Percentiles rank a stretch among this genome's conserved stretches.
Evolutionary conservation across 23 tunicate species (phyloP).

Genomic region (Phallusia fumigata): DNA sequence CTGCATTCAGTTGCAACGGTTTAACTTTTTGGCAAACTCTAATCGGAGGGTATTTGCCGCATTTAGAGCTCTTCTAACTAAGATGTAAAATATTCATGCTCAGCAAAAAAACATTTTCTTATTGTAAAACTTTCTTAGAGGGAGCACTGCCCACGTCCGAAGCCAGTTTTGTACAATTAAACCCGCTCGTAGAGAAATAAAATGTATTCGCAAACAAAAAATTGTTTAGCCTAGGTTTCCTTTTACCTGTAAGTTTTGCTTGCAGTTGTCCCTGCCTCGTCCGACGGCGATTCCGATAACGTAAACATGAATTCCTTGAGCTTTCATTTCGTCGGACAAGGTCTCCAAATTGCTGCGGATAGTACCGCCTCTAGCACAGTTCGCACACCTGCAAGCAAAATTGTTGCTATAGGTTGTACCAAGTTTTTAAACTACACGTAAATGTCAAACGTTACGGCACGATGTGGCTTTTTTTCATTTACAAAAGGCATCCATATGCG

Average conservation of each 20-base stretch:
- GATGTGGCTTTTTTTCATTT: no score
- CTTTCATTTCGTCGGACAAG: not conserved
- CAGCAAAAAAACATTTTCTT: no score
- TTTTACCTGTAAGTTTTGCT: conserved; percentile 31
- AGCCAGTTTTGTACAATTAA: no score
- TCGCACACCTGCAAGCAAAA: conserved; percentile 46
- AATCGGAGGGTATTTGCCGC: not conserved
- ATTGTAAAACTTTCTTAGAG: no score
- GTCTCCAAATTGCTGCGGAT: not conserved
- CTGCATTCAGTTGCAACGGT: conserved; percentile 5
- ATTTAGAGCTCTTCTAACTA: no score
- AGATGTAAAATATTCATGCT: no score
- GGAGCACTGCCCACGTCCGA: no score
- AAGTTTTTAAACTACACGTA: no score
- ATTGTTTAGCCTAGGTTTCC: not conserved
- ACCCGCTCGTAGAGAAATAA: no score
- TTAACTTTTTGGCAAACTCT: not conserved
- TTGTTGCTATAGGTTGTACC: no score
- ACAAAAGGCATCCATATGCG: no score
- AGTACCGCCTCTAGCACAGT: conserved; percentile 28
- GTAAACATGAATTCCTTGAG: conserved; percentile 28
- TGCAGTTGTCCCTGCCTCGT: conserved; percentile 24
- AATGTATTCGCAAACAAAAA: not conserved
- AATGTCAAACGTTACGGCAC: no score
- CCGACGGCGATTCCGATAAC: conserved; percentile 60